These are phyloP conservation scores for Leptogaster cylindrica DNA, from an alignment of 2,888 invertebrate genomes.

Conservation along the genomic window DNA sequence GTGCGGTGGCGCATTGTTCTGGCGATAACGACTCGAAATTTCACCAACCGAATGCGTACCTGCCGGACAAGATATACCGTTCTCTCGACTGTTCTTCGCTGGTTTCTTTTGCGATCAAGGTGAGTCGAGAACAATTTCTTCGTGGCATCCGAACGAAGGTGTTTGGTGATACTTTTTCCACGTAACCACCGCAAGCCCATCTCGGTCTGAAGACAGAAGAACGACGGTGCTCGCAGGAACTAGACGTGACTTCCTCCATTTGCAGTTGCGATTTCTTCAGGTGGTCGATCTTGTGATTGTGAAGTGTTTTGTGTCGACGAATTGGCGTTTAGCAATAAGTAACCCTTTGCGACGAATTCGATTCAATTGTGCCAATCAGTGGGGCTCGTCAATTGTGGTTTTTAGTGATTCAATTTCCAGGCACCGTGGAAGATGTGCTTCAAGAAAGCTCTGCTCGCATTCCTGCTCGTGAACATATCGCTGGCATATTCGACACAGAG, in stretches of 20 bases:
- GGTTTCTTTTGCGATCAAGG: neutral
- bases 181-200: neutral
- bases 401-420: neutral
- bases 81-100: neutral
- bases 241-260: constrained; percentile 54
- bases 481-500: constrained; percentile 54
- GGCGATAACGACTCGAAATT: neutral
- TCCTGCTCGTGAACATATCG: constrained; percentile 55
- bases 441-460: constrained; percentile 50
- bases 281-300: too few relatives aligned
- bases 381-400: too few relatives aligned
- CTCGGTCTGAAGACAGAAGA: constrained; percentile 53
- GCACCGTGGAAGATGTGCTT: constrained; percentile 6
- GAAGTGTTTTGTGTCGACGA: too few relatives aligned
- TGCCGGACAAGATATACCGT: neutral
- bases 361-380: too few relatives aligned
- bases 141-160: neutral
- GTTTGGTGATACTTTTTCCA: too few relatives aligned
- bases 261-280: too few relatives aligned
- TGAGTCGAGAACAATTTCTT: constrained; percentile 21
- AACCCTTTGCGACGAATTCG: too few relatives aligned
- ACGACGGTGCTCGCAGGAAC: constrained; percentile 59
- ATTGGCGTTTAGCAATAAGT: too few relatives aligned
- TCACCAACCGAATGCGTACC: neutral
- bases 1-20: neutral